A percentile compares a stretch with the other conserved stretches of the same genome.
phyloP scores from a whole-genome alignment of 2,888 invertebrate genomes.

The Acanthosepion lycidas region DNA sequence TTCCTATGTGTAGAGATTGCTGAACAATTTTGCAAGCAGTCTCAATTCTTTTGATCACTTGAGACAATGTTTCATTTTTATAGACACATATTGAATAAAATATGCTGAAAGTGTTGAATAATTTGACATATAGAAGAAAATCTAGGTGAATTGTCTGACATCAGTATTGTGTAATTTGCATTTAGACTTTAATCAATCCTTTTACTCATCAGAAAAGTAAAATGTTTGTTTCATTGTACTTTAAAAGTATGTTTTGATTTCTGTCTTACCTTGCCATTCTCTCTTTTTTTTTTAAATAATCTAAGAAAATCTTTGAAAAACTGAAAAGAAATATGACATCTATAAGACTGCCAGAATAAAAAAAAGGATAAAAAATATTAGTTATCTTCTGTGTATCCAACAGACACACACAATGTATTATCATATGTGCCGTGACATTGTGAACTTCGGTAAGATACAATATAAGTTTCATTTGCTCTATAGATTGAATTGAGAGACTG shows the following conservation, averaged over 20 bases:
- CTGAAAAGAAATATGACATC: not conserved
- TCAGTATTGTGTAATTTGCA: not conserved
- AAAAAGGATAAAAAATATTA: not conserved
- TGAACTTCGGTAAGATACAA: not conserved
- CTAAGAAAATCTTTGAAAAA: not conserved
- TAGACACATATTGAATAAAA: not conserved
- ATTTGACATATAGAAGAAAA: not conserved
- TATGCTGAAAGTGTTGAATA: not conserved
- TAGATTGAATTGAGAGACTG: not conserved
- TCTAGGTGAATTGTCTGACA: not conserved
- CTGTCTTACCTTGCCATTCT: not conserved
- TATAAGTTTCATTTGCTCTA: not conserved
- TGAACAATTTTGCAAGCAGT: not conserved
- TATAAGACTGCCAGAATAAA: not conserved
- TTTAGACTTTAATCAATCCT: slow-evolving; percentile 20
- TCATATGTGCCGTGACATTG: not conserved
- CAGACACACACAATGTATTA: not conserved
- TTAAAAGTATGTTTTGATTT: not conserved
- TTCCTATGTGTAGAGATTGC: not conserved
- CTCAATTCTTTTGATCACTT: not conserved
- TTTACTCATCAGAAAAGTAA: not conserved
- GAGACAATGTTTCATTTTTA: not conserved
- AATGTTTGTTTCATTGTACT: not conserved
- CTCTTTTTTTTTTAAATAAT: not conserved
- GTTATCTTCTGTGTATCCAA: not conserved